Conservation (phyloP, 2,113 vertebrate species). For the Hippopotamus amphibius region DNA sequence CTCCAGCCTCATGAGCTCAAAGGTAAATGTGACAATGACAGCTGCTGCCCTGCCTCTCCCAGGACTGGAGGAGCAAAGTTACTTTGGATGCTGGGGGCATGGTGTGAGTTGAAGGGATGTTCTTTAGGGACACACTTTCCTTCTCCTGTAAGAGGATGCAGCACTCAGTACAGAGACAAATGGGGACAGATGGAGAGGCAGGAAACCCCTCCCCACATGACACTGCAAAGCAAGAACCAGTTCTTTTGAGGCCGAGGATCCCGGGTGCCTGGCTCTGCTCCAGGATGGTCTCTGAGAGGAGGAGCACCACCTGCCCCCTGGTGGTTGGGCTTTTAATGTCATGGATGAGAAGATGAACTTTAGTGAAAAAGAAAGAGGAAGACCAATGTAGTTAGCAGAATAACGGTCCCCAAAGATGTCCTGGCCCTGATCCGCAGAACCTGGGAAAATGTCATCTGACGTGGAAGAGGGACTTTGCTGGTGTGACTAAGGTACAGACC, state of each 20-base stretch:
- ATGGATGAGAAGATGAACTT: not conserved
- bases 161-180: no score
- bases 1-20: not conserved
- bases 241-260: not conserved
- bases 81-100: not conserved
- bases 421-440: not conserved
- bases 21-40: not conserved
- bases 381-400: not conserved
- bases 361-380: not conserved
- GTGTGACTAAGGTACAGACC: not conserved
- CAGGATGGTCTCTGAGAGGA: not conserved
- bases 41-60: not conserved
- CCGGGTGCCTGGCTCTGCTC: not conserved
- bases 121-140: not conserved
- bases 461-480: not conserved
- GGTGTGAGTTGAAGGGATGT: not conserved
- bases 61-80: not conserved
- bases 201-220: not conserved
- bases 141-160: not conserved
- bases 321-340: not conserved
- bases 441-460: not conserved
- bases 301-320: fast-evolving
- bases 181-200: not conserved
- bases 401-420: not conserved
- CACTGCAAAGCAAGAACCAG: not conserved